A percentile compares a stretch with the other conserved stretches of the same genome.
These are phyloP conservation scores for Polietes domitor DNA, from an alignment of 2,888 invertebrate species.

Conservation along the genomic window DNA sequence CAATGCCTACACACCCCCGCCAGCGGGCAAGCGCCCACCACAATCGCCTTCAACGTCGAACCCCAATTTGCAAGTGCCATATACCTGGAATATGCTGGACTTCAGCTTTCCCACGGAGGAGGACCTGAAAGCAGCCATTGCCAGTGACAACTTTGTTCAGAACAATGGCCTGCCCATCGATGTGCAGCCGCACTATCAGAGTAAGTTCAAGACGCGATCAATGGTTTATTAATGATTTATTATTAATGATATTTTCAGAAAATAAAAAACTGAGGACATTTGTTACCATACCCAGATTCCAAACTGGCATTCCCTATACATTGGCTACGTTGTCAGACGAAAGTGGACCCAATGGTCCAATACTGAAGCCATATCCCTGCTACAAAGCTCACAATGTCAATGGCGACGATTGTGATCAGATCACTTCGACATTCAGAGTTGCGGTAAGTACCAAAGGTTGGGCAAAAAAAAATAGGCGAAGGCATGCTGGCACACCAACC, in stretches of 20 bases:
- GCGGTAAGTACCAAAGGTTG: slow-evolving; percentile 86
- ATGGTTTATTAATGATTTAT: not conserved
- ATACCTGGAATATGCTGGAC: slow-evolving; percentile 86
- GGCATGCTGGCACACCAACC: no score
- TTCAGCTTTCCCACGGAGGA: slow-evolving; percentile 83
- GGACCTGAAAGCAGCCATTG: slow-evolving; percentile 81
- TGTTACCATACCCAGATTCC: slow-evolving; percentile 88
- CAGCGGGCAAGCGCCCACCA: no score
- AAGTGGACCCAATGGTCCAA: slow-evolving; percentile 78
- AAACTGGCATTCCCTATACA: slow-evolving; percentile 87
- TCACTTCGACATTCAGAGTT: slow-evolving; percentile 89
- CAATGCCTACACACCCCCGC: not conserved
- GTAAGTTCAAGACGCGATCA: slow-evolving; percentile 55
- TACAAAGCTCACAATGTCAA: slow-evolving; percentile 85
- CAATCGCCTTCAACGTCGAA: not conserved
- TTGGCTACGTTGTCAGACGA: slow-evolving; percentile 86
- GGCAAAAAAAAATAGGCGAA: no score
- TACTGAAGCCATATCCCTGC: slow-evolving; percentile 85
- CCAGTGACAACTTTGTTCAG: slow-evolving; percentile 82
- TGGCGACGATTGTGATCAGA: slow-evolving; percentile 84
- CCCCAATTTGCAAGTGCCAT: slow-evolving; percentile 81
- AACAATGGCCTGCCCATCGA: slow-evolving; percentile 84
- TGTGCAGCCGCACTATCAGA: slow-evolving; percentile 72
- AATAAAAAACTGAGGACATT: slow-evolving; percentile 83
- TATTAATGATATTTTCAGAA: slow-evolving; percentile 24